phyloP scores from a whole-genome alignment of 2,113 vertebrate genomes.

The Perca flavescens region DNA sequence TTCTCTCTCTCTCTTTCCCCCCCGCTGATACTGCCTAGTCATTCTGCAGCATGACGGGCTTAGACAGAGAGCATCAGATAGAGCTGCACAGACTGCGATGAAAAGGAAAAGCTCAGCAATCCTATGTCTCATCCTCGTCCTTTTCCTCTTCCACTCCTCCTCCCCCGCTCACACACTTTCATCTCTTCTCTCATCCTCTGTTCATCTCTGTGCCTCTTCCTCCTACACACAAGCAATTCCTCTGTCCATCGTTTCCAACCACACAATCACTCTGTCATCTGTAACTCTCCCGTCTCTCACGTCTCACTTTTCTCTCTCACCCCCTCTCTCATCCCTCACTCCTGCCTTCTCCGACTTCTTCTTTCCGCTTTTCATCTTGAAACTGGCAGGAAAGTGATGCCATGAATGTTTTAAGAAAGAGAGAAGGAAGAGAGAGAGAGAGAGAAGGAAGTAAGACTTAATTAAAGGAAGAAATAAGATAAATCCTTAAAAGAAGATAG shows the following conservation, averaged over 20 bases:
- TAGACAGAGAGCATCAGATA: slow-evolving; percentile 41
- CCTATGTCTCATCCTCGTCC: slow-evolving; percentile 27
- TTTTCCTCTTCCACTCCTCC: not conserved
- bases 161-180: not conserved
- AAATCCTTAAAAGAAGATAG: not conserved
- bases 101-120: slow-evolving; percentile 72
- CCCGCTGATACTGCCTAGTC: slow-evolving; percentile 56
- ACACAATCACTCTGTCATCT: slow-evolving; percentile 16
- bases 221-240: slow-evolving; percentile 13
- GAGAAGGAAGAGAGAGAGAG: not conserved
- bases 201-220: slow-evolving; percentile 3
- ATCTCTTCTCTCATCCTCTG: slow-evolving; percentile 2
- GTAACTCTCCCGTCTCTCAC: not conserved
- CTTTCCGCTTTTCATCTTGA: not conserved
- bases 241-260: slow-evolving; percentile 9
- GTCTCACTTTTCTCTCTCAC: not conserved
- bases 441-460: too few species aligned
- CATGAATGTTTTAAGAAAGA: not conserved
- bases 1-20: not conserved
- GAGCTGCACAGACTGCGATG: slow-evolving; percentile 44
- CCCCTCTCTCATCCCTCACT: not conserved
- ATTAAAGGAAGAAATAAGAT: not conserved
- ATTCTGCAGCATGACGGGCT: slow-evolving; percentile 65
- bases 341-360: not conserved
- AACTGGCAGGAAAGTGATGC: not conserved